Percentiles rank a stretch among this genome's conserved stretches.
Conservation (phyloP, 1,140 invertebrate genomes). For the Drosophila parabipectinata region DNA sequence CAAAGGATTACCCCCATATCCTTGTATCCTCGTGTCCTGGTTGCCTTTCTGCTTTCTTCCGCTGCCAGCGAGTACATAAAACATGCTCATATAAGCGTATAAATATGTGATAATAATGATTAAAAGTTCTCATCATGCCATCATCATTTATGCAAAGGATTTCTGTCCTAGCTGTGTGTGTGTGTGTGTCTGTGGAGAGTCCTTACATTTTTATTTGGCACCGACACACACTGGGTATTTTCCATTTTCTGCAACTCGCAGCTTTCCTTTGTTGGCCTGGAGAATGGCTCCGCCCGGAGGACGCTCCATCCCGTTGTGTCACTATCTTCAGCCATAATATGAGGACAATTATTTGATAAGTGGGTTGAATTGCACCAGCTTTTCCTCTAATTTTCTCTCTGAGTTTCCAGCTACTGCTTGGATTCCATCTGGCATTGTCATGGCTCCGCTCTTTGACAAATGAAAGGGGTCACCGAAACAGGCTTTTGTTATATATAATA, state of each 20-base stretch:
- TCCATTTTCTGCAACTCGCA: conserved; percentile 63
- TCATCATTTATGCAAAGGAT: conserved; percentile 84
- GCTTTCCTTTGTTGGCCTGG: conserved; percentile 32
- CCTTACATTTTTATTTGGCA: conserved; percentile 80
- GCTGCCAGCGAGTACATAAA: conserved; percentile 78
- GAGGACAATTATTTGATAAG: conserved; percentile 82
- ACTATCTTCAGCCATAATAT: conserved; percentile 58
- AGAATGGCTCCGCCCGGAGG: conserved; percentile 18
- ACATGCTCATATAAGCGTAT: conserved; percentile 84
- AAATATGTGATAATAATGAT: conserved; percentile 84
- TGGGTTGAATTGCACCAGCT: conserved; percentile 60
- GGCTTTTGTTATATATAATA: conserved; percentile 34
- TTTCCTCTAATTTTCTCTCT: conserved; percentile 4
- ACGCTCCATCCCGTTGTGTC: conserved; percentile 32
- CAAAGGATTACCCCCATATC: conserved; percentile 70
- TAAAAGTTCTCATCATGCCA: conserved; percentile 83
- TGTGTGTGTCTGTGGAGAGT: conserved; percentile 44
- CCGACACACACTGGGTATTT: conserved; percentile 63
- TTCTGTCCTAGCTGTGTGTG: conserved; percentile 32
- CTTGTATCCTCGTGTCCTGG: conserved; percentile 24
- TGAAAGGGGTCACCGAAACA: conserved; percentile 63
- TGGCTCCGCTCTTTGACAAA: conserved; percentile 59
- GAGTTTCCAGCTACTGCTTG: neutral
- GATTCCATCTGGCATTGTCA: conserved; percentile 46
- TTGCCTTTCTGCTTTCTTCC: conserved; percentile 27